Base-by-base conservation (phyloP, 2,113 vertebrate genomes). In the Entelurus aequoreus region DNA sequence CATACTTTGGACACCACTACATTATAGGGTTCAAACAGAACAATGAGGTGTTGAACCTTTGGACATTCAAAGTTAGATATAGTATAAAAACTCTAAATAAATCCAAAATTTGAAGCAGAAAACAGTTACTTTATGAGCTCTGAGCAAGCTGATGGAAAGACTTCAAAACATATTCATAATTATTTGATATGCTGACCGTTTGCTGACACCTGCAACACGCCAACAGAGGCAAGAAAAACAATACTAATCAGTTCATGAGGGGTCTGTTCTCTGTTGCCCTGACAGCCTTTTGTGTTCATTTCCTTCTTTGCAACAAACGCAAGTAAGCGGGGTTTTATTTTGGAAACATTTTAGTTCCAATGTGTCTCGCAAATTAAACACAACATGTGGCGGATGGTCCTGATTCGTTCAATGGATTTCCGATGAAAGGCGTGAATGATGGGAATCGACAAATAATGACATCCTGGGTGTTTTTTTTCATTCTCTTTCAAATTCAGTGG, bases 221-320 rank as follows among this genome's bases (percentile, higher is more conserved):
- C 16, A 42, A n/a, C 60, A 4, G 21, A 58, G n/a, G 48, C 38
- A 57, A 51, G 54, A 57, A 66, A 58, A 28, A 49, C 54, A 40
- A 55, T 51, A 37, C 52, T 71, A 54, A 68, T 58, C 58, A 54
- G 48, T 56, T 61, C 44, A 37, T 19, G 11, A 9, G 14, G 37
- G 51, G 55, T 52, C 48, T 59, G 54, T 50, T 75, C 38, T 50
- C 64, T 63, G 60, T 63, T 58, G 16, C 48, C 14, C 15, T 35
- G 40, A 19, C 66, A 47, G 53, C 28, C 16, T 63, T 21, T 64
- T 68, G 63, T 64, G 54, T 64, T 48, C 57, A 60, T 48, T 52
- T 66, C 55, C 55, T 47, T 66, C 55, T 48, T 47, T 15, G 5
- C 21, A 46, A 13, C 36, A 48, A 40, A 46, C 51, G 5, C 48